Conservation (phyloP, 2,113 vertebrate species). For the Platysteira castanea region DNA sequence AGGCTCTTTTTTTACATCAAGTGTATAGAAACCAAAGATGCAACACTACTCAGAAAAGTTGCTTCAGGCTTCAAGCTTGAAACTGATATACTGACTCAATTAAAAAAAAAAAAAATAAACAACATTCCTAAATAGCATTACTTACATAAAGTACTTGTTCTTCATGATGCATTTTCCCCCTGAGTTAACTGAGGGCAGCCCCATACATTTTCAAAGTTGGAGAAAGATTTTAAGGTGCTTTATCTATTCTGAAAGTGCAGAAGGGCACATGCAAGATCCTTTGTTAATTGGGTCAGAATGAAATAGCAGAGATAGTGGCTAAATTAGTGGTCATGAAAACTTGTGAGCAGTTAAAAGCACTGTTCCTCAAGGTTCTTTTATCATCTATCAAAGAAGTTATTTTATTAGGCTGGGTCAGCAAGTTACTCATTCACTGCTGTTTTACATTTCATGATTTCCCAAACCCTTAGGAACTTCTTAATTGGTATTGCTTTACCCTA, state of each 20-base stretch:
- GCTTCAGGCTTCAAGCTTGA: not conserved
- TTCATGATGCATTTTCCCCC: not conserved
- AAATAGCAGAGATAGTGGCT: not conserved
- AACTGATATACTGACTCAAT: not conserved
- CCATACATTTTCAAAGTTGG: not conserved
- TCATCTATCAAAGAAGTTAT: not conserved
- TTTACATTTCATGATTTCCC: not conserved
- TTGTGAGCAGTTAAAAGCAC: not conserved
- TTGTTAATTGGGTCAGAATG: not conserved
- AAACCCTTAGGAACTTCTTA: not conserved
- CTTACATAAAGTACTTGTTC: not conserved
- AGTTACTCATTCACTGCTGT: not conserved
- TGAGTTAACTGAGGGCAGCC: not conserved
- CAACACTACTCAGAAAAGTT: not conserved
- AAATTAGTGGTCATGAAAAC: not conserved
- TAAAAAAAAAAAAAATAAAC: not conserved
- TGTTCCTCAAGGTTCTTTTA: not conserved
- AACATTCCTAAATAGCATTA: not conserved
- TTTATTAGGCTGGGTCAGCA: not conserved
- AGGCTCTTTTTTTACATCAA: not conserved
- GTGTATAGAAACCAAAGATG: not conserved
- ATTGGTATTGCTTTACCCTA: not conserved
- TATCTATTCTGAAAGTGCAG: not conserved
- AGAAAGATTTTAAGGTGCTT: not conserved
- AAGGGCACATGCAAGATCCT: not conserved